Evolutionary conservation across 1,140 invertebrate genomes (phyloP), one percentile per base, ranked within the genome.

Genomic region (Eriosoma lanigerum): DNA sequence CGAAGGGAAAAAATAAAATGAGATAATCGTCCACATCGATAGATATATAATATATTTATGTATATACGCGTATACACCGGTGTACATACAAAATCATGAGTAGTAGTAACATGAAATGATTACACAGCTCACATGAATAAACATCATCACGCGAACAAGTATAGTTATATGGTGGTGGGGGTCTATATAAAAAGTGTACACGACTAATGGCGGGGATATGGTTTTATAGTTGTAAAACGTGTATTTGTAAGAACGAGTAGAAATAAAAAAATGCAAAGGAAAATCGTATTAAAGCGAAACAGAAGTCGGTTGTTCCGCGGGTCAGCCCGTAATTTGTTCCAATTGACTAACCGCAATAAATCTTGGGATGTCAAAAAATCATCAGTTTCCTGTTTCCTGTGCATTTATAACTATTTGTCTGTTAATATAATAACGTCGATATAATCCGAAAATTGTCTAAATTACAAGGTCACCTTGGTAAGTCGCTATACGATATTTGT

Each of bases 331-430:
- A 78, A 78, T 78, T 78, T 78, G 75, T 78, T 78, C 75, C 75
- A 78, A 78, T 78, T 78, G 75, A 78, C 75, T 78, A 60, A 60
- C 75, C 56, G 75, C 75, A 78, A 78, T 78, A 78, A 78, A 78
- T 78, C 75, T 62, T 60, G 21, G 52, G 75, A 78, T 62, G 75
- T 78, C 75, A 78, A 78, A 78, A 78, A 78, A 78, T 78, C 75
- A 78, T 78, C 75, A 56, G 75, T 78, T 78, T 78, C 75, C 75
- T 78, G 75, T 78, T 78, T 78, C 75, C 75, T 78, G 75, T 62
- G 75, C 75, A 62, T 78, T 78, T 78, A 72, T 50, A 52, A 52
- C 24, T 29, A 19, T 52, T 24, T n/a, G 68, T 52, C 68, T 29
- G 68, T 72, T 50, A 50, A 29, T 50, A 50, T 72, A 72, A 72